These are phyloP conservation scores for Dufourea novaeangliae DNA, from an alignment of 1,140 invertebrate genomes.

Conservation along the genomic window DNA sequence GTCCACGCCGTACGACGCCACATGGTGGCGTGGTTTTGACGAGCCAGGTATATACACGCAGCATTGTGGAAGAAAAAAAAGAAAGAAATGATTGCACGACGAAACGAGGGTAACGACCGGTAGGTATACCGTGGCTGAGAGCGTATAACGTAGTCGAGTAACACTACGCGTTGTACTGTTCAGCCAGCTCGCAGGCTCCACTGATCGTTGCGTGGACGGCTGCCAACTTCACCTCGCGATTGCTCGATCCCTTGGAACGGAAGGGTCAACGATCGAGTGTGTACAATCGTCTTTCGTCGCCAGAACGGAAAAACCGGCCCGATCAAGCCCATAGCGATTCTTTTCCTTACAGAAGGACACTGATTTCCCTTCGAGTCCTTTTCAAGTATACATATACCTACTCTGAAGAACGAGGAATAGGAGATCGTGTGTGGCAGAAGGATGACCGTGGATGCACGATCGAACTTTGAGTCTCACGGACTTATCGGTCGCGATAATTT, in stretches of 20 bases:
- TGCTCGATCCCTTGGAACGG: conserved; percentile 58
- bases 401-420: background rate
- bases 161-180: conserved; percentile 13
- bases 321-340: background rate
- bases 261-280: conserved; percentile 61
- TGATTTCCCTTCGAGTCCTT: no score
- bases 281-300: conserved; percentile 57
- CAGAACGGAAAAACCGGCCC: conserved; percentile 6
- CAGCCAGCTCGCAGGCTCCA: background rate
- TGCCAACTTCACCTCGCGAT: conserved; percentile 61
- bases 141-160: conserved; percentile 17
- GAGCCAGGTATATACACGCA: background rate
- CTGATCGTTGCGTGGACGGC: conserved; percentile 51
- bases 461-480: conserved; percentile 16
- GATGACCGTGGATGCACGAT: background rate
- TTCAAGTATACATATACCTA: no score
- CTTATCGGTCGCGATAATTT: conserved; percentile 5
- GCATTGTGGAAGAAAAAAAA: background rate
- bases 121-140: no score
- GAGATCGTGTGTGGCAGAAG: background rate
- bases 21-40: conserved; percentile 1
- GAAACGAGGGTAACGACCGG: conserved; percentile 63
- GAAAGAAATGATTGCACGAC: conserved; percentile 45
- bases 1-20: background rate
- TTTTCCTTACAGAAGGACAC: no score